Conservation (phyloP, 2,113 vertebrate genomes). For the Equus quagga region DNA sequence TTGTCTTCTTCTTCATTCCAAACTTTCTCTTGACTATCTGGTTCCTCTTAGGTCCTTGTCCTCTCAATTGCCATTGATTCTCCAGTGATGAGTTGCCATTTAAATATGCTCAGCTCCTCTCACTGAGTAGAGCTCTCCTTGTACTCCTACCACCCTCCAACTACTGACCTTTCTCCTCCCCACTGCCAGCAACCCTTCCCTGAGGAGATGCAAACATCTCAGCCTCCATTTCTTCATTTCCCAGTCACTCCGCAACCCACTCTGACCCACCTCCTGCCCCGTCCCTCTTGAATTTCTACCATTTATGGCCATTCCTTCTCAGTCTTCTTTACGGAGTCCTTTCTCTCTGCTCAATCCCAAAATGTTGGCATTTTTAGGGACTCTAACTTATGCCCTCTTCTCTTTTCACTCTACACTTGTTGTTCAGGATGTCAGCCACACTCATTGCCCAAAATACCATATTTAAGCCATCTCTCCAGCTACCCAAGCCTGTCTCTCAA, state of each 20-base stretch:
- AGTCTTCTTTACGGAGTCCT: background rate
- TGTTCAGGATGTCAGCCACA: fast-evolving
- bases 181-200: no score
- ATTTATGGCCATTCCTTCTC: background rate
- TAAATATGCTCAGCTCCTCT: background rate
- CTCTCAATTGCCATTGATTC: background rate
- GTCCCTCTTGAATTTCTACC: background rate
- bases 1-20: background rate
- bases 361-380: background rate
- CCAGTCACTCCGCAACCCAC: background rate
- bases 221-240: background rate
- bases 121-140: background rate
- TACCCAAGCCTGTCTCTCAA: fast-evolving
- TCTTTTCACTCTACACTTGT: background rate
- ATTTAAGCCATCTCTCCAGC: background rate
- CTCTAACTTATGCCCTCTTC: background rate
- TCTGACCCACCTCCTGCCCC: fast-evolving
- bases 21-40: background rate
- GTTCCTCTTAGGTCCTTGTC: background rate
- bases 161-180: background rate
- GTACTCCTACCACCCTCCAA: background rate
- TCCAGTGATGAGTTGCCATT: background rate
- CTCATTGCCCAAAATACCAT: fast-evolving
- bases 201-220: no score
- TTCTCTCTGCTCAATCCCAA: background rate